Base-by-base conservation (phyloP, 1,140 invertebrate species). In the Brachionus paranguensis region DNA sequence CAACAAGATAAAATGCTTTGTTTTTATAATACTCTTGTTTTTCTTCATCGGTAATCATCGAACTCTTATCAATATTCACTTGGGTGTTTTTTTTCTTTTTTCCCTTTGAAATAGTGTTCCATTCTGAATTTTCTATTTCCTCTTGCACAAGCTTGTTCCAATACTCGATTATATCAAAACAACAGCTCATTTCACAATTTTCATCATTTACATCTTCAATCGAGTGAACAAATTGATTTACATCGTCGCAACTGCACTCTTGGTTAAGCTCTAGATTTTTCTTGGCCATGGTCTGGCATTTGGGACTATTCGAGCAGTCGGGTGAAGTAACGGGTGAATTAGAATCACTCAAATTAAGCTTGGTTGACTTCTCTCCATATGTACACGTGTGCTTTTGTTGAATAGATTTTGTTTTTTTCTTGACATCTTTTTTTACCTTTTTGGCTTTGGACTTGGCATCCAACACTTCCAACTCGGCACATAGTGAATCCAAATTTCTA, bases 1-100 rank as follows among this genome's bases (percentile, higher is more conserved):
- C 45, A 27, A 10, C 24, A 27, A 76, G 45, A 76, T 76, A 76
- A 50, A 47, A 76, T 47, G 7, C 20, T 76, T 76, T 76, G 47
- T 76, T 76, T n/a, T 76, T 47, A 27, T 27, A 76, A 27, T 76
- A 76, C 10, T 76, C 72, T 76, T 76, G 41, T 76, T 76, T 76
- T 47, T 76, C 72, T 76, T 76, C 43, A 24, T 76, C 72, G 6
- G 72, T 76, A 47, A 76, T 76, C 43, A 76, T 47, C 6, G 45
- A n/a, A 11, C 68, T 41, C 29, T 72, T 72, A 41, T 72, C 68
- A 20, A 72, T 41, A 43, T 72, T 72, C n/a, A 72, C n/a, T 7
- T 72, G 14, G 8, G 3, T 8, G 41, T 2, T 8, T 20, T 17
- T 20, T 20, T 37, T 37, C 33, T 41, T 37, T 72, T 72, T 72